Evolutionary conservation across 2,888 invertebrate genomes (phyloP).

Genomic region (Xestobium rufovillosum): DNA sequence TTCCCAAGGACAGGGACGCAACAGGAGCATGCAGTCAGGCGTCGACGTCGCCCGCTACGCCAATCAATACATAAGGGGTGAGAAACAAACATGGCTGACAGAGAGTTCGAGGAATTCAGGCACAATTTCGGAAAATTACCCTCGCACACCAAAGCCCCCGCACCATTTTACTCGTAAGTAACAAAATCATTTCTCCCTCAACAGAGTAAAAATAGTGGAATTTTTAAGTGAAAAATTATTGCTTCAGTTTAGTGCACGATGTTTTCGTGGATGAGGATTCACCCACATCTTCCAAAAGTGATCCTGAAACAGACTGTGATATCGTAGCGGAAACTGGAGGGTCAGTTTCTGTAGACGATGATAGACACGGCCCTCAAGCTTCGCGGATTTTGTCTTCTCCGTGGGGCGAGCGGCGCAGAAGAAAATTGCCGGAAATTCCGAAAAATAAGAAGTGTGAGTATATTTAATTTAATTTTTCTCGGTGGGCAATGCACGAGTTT

Average conservation of each 20-base stretch:
- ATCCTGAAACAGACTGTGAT: constrained; percentile 51
- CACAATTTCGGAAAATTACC: constrained; percentile 76
- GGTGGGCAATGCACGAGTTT: too few relatives aligned
- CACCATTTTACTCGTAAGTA: constrained; percentile 87
- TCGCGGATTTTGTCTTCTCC: background rate
- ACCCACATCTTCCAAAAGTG: constrained; percentile 69
- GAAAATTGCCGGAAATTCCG: constrained; percentile 84
- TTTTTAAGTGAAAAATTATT: too few relatives aligned
- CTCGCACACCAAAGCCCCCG: constrained; percentile 68
- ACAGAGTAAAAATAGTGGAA: background rate
- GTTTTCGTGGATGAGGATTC: constrained; percentile 75
- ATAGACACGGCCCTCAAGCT: constrained; percentile 4
- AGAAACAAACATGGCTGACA: constrained; percentile 75
- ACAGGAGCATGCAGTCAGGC: constrained; percentile 16
- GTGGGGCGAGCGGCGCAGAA: constrained; percentile 56
- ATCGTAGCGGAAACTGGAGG: constrained; percentile 44
- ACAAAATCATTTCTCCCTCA: too few relatives aligned
- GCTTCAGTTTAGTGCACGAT: constrained; percentile 77
- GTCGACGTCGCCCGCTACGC: constrained; percentile 17
- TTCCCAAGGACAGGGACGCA: constrained; percentile 11
- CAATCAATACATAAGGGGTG: constrained; percentile 30
- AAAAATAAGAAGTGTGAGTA: constrained; percentile 78
- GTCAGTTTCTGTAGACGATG: constrained; percentile 27
- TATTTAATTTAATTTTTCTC: constrained; percentile 24
- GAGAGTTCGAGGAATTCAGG: constrained; percentile 89